These are phyloP conservation scores for Odontocolon sp. DNA, from an alignment of 2,888 invertebrate genomes.

Conservation along the genomic window DNA sequence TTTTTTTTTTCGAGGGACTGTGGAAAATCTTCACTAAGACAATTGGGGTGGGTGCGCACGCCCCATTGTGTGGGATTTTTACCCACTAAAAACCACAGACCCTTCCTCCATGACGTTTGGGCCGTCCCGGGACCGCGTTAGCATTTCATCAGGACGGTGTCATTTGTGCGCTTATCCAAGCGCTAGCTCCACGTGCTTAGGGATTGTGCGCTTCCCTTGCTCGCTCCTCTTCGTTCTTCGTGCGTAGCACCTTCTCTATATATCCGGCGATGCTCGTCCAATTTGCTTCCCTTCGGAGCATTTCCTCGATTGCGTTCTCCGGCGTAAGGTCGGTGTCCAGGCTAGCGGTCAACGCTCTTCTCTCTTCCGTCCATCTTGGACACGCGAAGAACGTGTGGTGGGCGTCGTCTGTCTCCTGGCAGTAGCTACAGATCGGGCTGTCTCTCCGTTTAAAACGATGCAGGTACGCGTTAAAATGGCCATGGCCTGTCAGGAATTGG, in stretches of 20 bases:
- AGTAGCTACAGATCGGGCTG: not conserved
- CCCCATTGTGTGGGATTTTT: too few relatives aligned
- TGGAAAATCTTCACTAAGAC: too few relatives aligned
- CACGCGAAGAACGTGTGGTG: not conserved
- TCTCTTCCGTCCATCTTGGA: not conserved
- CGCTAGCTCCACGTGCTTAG: not conserved
- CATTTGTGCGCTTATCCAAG: not conserved
- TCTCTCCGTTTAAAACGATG: not conserved
- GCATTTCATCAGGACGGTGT: too few relatives aligned
- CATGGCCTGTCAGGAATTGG: not conserved
- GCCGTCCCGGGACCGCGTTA: too few relatives aligned
- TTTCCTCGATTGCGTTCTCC: not conserved
- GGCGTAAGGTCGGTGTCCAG: not conserved
- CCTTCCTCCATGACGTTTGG: too few relatives aligned
- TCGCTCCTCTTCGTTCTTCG: not conserved
- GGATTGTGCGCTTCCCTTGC: not conserved
- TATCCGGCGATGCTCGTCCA: not conserved
- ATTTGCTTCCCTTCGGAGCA: not conserved
- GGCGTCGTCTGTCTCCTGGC: not conserved
- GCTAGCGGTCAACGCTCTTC: not conserved
- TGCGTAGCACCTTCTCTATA: not conserved
- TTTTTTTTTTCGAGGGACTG: too few relatives aligned
- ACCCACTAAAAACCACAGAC: too few relatives aligned
- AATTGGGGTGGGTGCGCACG: too few relatives aligned
- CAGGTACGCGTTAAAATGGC: not conserved